These are phyloP conservation scores for Cichladusa arquata DNA, from an alignment of 2,113 vertebrate genomes.

Conservation along the genomic window DNA sequence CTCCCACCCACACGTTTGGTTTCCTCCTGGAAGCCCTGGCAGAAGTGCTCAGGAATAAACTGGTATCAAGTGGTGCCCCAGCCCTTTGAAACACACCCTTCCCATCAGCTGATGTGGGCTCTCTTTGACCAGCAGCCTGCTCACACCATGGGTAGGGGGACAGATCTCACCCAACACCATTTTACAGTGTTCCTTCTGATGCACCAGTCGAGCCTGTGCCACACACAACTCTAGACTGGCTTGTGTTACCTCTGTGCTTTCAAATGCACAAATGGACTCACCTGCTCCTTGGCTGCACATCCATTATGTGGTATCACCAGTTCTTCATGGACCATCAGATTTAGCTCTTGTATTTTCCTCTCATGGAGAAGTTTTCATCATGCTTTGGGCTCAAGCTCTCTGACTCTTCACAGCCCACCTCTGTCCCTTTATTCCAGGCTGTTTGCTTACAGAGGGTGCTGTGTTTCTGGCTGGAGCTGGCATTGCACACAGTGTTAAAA, in stretches of 20 bases:
- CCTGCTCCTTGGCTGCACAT: background rate
- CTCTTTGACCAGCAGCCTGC: background rate
- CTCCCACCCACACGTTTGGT: background rate
- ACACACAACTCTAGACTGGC: background rate
- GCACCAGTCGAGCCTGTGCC: background rate
- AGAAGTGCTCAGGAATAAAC: background rate
- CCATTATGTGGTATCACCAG: background rate
- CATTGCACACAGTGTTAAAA: background rate
- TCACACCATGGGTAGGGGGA: background rate
- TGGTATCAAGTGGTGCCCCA: background rate
- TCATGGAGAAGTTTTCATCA: constrained; percentile 71
- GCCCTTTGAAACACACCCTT: background rate
- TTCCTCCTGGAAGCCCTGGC: background rate
- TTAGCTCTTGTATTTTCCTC: background rate
- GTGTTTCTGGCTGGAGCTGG: background rate
- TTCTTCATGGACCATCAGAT: background rate
- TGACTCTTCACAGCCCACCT: constrained; percentile 67
- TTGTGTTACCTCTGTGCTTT: background rate
- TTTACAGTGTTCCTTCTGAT: background rate
- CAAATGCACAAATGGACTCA: background rate
- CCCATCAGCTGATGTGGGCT: background rate
- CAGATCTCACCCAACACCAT: background rate
- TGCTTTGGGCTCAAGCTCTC: constrained; percentile 60
- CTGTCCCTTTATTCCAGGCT: constrained; percentile 78
- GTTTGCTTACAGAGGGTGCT: constrained; percentile 76